Base-by-base conservation (phyloP, 2,113 vertebrate genomes). In the Pelusios castaneus region DNA sequence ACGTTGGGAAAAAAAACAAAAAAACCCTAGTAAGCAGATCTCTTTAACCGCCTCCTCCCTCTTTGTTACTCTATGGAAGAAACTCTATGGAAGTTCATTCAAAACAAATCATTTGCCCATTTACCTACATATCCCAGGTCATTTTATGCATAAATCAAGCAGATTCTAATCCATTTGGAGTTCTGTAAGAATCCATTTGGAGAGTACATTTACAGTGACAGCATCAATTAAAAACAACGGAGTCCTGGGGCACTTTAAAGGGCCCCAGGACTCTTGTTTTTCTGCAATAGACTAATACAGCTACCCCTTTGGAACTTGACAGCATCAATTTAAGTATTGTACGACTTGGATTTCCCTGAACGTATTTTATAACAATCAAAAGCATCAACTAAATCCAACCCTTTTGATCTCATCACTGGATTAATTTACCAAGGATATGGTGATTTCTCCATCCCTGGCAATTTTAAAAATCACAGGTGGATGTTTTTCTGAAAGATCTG, bases 271-370 rank as follows among this genome's bases (percentile, higher is more conserved):
- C n/a, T n/a, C n/a, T n/a, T n/a, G n/a, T n/a, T n/a, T n/a, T n/a
- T n/a, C n/a, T n/a, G n/a, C n/a, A n/a, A n/a, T n/a, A n/a, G n/a
- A n/a, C n/a, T n/a, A n/a, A n/a, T n/a, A n/a, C n/a, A n/a, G n/a
- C n/a, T n/a, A n/a, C n/a, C n/a, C n/a, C n/a, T n/a, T n/a, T n/a
- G n/a, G n/a, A n/a, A n/a, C n/a, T n/a, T 89, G n/a, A 81, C 17
- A 10, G 5, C 77, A 55, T 76, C 1, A 0, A 38, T 38, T 52
- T 67, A 56, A 27, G 58, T 41, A 54, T 3, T 17, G 10, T 31
- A n/a, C 49, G 2, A 25, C 14, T 7, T 45, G 29, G 84, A 43
- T 78, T 43, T 11, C 41, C 27, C 10, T n/a, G n/a, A 11, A 60
- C 51, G n/a, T 79, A 82, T 47, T 22, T 60, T 25, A 19, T 0